Percentiles rank a stretch among this genome's conserved stretches.
These are phyloP conservation scores for Oscheius sp. DNA, from an alignment of 2,888 invertebrate species.

Conservation along the genomic window DNA sequence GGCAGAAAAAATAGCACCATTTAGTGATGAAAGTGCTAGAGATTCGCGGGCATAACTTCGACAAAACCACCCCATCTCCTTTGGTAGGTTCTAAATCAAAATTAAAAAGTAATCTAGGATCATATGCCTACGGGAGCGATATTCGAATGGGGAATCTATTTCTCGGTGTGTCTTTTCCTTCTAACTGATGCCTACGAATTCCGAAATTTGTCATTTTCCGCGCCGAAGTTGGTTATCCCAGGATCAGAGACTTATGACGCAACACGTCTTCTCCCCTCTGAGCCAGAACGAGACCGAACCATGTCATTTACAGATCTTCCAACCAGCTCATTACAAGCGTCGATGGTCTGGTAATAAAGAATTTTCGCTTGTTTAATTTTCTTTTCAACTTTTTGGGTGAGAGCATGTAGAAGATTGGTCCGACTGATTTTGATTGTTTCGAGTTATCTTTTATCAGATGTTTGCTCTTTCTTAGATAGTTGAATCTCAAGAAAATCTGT, in stretches of 20 bases:
- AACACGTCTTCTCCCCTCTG: neutral
- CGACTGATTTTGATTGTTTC: too few relatives aligned
- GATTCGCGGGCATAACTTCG: slow-evolving; percentile 27
- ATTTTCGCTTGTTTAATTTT: neutral
- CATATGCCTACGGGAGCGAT: slow-evolving; percentile 13
- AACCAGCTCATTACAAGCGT: slow-evolving; percentile 1
- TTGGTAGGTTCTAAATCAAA: slow-evolving; percentile 2
- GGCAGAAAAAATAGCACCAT: too few relatives aligned
- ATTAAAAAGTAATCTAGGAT: slow-evolving; percentile 20
- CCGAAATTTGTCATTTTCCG: slow-evolving; percentile 17
- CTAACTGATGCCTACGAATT: slow-evolving; percentile 33
- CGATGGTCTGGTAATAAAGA: slow-evolving; percentile 18
- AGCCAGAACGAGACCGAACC: neutral
- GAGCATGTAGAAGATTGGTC: neutral
- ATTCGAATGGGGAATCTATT: slow-evolving; percentile 31
- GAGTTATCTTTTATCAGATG: neutral
- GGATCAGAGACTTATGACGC: slow-evolving; percentile 23
- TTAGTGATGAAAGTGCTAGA: slow-evolving; percentile 33
- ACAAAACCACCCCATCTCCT: slow-evolving; percentile 27
- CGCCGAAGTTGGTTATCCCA: slow-evolving; percentile 30
- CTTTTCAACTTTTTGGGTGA: neutral
- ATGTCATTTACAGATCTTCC: slow-evolving; percentile 30
- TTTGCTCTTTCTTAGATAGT: neutral
- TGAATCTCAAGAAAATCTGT: neutral
- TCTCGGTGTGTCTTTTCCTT: slow-evolving; percentile 24